Conservation (phyloP, 2,113 vertebrate genomes). For the Aegithalos caudatus region DNA sequence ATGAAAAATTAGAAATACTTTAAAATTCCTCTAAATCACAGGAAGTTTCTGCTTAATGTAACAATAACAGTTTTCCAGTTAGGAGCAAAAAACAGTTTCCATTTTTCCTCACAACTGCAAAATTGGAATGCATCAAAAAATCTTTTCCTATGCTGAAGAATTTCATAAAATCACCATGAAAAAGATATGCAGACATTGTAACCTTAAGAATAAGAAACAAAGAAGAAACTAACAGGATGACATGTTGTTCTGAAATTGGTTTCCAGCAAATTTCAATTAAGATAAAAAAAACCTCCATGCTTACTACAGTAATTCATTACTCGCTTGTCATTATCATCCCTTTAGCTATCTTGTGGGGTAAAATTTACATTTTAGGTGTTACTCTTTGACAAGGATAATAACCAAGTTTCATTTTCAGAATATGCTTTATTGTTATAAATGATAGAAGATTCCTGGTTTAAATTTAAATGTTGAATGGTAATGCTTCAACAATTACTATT, state of each 20-base stretch:
- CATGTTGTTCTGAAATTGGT: neutral
- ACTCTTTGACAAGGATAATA: neutral
- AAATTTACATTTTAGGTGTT: neutral
- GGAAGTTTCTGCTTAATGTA: neutral
- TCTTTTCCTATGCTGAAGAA: neutral
- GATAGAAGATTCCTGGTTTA: neutral
- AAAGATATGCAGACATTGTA: neutral
- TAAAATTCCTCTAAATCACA: neutral
- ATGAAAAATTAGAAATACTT: neutral
- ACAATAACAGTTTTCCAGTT: neutral
- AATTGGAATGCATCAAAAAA: neutral
- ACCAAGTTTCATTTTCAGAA: neutral
- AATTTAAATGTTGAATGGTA: neutral
- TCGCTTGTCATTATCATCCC: neutral
- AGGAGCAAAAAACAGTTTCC: neutral
- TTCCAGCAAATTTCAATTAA: neutral
- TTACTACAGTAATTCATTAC: neutral
- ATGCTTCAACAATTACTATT: neutral
- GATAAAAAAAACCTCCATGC: neutral
- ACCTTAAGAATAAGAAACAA: neutral
- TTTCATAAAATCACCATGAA: neutral
- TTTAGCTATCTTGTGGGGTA: neutral
- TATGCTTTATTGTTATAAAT: neutral
- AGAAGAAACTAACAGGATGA: neutral
- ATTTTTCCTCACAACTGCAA: neutral